Base-by-base conservation (phyloP, 2,113 vertebrate genomes). In the Dascyllus trimaculatus region DNA sequence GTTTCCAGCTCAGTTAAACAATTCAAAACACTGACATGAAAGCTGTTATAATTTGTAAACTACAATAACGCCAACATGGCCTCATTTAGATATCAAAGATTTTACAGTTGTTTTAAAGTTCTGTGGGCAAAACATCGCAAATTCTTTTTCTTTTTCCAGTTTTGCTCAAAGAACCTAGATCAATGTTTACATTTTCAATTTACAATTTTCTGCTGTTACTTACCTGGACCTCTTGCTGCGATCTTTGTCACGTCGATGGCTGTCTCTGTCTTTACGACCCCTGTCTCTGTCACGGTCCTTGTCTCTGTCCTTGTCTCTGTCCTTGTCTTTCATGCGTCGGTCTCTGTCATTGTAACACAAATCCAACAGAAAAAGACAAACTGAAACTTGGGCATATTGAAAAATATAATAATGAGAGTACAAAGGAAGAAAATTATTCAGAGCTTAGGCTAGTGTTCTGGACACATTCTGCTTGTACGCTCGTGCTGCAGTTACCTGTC, bases 211-310 rank as follows among this genome's bases (percentile, higher is more conserved):
- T 54, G 17, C 5, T 2, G 59, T 48, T 0, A 62, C 62, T 71
- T 82, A 98, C 97, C 96, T 97, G 14, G 96, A 96, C 35, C 95
- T 93, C 70, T 95, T 97, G 26, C 94, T 91, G 48, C 91, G 92
- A 63, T 97, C 97, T 90, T 97, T 98, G 84, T 97, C 96, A 5
- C 97, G 90, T 1, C 97, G 93, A 87, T 98, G 96, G 0, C 93
- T 84, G 81, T 99, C 97, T 85, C 96, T 87, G 22, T 98, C 97
- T 84, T 98, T 98, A 59, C 98, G 97, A 62, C 72, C 53, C 24
- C 97, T 93, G 0, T 99, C 95, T 84, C 93, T 75, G 49, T 94
- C 93, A 76, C 93, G 94, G 17, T 95, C 93, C 74, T 93, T 63
- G 21, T 97, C 97, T 2, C 96, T 92, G 6, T 95, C 96, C 10